These are phyloP conservation scores for Patella depressa DNA, from an alignment of 2,888 invertebrate species.

Conservation along the genomic window DNA sequence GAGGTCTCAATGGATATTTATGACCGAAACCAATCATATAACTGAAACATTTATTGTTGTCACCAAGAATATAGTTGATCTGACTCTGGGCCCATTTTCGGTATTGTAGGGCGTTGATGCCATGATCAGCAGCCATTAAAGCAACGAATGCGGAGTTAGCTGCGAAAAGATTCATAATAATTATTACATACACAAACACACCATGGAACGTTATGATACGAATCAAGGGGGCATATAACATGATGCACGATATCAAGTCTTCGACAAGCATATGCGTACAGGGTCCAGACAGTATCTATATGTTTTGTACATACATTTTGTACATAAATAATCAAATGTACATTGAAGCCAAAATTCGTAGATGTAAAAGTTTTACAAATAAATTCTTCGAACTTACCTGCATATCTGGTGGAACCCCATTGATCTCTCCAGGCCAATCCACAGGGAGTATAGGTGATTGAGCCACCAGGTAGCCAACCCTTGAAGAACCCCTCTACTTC, in stretches of 20 bases:
- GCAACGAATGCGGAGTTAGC: constrained; percentile 55
- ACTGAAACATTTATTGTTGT: constrained; percentile 46
- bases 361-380: no score
- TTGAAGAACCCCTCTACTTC: constrained; percentile 47
- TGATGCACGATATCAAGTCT: no score
- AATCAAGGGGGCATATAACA: no score
- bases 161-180: constrained; percentile 24
- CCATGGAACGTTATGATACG: no score
- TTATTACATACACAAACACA: not conserved
- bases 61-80: constrained; percentile 61
- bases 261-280: no score
- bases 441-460: constrained; percentile 53
- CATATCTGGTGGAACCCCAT: constrained; percentile 56
- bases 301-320: no score
- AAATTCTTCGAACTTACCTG: constrained; percentile 35
- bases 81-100: constrained; percentile 51
- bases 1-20: constrained; percentile 53
- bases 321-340: no score
- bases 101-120: constrained; percentile 40
- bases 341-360: no score
- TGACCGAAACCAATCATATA: constrained; percentile 59
- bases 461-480: constrained; percentile 52
- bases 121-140: constrained; percentile 52
- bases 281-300: no score
- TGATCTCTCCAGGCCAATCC: constrained; percentile 58